Evolutionary conservation across 2,113 vertebrate genomes (phyloP).

Genomic region (Elephas maximus): DNA sequence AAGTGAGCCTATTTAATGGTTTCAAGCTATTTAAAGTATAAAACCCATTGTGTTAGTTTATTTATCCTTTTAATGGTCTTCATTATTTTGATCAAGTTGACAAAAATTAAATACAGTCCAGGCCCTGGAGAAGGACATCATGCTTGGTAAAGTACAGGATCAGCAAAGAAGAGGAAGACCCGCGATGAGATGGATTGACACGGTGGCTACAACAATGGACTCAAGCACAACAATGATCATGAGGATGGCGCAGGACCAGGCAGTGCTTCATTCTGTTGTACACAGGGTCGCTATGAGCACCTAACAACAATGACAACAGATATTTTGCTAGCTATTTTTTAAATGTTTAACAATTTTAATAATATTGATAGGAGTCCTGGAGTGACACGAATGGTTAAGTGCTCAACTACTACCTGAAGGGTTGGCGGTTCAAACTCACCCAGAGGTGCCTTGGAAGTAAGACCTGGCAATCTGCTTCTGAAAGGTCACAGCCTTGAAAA

Average conservation of each 20-base stretch:
- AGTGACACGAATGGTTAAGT: neutral
- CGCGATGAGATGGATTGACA: too few relatives aligned
- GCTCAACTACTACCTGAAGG: neutral
- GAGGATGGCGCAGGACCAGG: too few relatives aligned
- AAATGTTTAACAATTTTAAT: neutral
- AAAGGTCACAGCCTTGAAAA: neutral
- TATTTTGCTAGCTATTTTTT: slow-evolving; percentile 2
- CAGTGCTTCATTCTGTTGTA: too few relatives aligned
- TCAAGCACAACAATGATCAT: too few relatives aligned
- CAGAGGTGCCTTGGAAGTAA: neutral
- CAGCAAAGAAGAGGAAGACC: too few relatives aligned
- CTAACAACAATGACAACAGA: too few relatives aligned
- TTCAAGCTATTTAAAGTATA: slow-evolving; percentile 13
- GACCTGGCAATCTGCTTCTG: too few relatives aligned
- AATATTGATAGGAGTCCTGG: neutral
- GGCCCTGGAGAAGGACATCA: too few relatives aligned
- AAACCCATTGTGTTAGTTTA: neutral
- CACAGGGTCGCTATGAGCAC: too few relatives aligned
- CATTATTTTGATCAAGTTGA: neutral
- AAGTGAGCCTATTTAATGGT: neutral
- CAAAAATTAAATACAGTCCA: neutral
- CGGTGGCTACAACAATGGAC: too few relatives aligned
- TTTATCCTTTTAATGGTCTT: neutral
- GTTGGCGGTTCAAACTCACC: neutral
- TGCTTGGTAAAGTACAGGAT: too few relatives aligned